These are phyloP conservation scores for Chelonia mydas DNA, from an alignment of 2,797 vertebrate genomes.

Conservation along the genomic window DNA sequence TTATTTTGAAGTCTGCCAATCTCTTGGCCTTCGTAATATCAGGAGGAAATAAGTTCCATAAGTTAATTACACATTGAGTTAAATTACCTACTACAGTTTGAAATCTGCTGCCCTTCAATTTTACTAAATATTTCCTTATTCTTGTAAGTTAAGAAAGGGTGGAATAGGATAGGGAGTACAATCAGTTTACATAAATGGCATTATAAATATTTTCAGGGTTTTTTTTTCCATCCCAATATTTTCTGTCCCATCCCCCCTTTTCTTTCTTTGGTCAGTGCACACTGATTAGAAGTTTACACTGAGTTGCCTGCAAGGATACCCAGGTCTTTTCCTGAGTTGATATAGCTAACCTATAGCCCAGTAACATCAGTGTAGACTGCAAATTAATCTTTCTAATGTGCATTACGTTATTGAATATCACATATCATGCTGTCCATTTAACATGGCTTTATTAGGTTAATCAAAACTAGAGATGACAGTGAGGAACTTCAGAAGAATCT, in stretches of 20 bases:
- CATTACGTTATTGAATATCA: constrained; percentile 21
- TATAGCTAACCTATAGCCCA: background rate
- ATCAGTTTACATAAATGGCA: no score
- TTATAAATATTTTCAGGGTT: no score
- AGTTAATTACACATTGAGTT: background rate
- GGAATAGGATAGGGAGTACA: background rate
- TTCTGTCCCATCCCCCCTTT: no score
- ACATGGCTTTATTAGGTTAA: constrained; percentile 21
- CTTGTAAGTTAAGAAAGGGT: constrained; percentile 1
- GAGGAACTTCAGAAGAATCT: constrained; percentile 17
- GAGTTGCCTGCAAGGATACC: background rate
- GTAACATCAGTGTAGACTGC: background rate
- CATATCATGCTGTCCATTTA: background rate
- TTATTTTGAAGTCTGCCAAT: background rate
- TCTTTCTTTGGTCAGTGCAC: no score
- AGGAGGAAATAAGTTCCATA: background rate
- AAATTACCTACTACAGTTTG: background rate
- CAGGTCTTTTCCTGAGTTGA: background rate
- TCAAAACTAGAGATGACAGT: constrained; percentile 16
- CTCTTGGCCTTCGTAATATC: background rate
- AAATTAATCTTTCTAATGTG: constrained; percentile 18
- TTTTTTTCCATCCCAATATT: no score
- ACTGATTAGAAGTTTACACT: no score
- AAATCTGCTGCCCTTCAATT: no score
- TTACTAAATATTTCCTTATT: background rate